Evolutionary conservation across 1,140 invertebrate genomes (phyloP).

Genomic region (Wasmannia auropunctata): DNA sequence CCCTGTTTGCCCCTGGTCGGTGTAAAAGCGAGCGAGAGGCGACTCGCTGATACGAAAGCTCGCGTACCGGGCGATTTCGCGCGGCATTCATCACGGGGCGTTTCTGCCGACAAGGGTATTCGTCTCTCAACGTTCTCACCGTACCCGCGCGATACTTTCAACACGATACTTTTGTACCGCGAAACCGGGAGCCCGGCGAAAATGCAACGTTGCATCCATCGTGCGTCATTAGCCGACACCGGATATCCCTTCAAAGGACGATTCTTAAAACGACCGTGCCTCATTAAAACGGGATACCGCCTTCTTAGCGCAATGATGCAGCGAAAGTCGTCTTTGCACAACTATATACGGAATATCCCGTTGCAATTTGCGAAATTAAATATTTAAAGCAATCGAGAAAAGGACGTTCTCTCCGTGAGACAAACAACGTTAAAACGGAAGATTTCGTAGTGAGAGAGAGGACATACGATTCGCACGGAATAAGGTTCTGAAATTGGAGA

Average conservation of each 20-base stretch:
- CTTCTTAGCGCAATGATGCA: constrained; percentile 14
- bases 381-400: constrained; percentile 42
- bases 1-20: constrained; percentile 37
- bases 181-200: constrained; percentile 9
- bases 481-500: constrained; percentile 21
- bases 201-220: constrained; percentile 23
- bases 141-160: constrained; percentile 65
- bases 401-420: neutral
- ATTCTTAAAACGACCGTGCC: constrained; percentile 20
- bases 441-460: neutral
- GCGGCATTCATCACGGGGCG: constrained; percentile 10
- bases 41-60: constrained; percentile 28
- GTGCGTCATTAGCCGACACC: constrained; percentile 63
- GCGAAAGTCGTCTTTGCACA: neutral
- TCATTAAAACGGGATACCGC: constrained; percentile 43
- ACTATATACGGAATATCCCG: constrained; percentile 13
- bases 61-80: neutral
- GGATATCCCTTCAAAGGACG: constrained; percentile 76
- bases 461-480: neutral
- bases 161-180: constrained; percentile 71
- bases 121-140: constrained; percentile 69
- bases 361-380: constrained; percentile 59
- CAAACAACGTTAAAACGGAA: constrained; percentile 5
- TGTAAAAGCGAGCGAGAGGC: constrained; percentile 46
- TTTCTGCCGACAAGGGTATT: constrained; percentile 62